A percentile compares a stretch with the other conserved stretches of the same genome.
Conservation (phyloP, 2,888 invertebrate genomes). For the Erebia ligea region DNA sequence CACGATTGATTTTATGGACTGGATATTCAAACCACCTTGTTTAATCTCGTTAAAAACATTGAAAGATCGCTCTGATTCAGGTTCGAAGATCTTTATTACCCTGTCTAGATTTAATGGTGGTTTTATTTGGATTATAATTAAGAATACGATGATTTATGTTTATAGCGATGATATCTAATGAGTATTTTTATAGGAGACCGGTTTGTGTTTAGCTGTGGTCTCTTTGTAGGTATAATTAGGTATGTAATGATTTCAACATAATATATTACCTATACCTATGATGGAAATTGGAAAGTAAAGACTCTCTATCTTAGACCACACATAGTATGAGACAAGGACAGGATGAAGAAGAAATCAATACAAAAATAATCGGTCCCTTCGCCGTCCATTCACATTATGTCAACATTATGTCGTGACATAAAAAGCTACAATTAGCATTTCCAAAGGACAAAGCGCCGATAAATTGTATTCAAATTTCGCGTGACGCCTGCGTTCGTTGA, state of each 20-base stretch:
- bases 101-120: slow-evolving; percentile 30
- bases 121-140: slow-evolving; percentile 41
- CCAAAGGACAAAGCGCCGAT: slow-evolving; percentile 51
- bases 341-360: background rate
- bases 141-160: slow-evolving; percentile 34
- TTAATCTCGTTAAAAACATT: slow-evolving; percentile 36
- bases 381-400: slow-evolving; percentile 10
- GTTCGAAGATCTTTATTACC: slow-evolving; percentile 38
- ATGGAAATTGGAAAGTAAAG: too few species aligned
- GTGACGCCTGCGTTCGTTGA: slow-evolving; percentile 62
- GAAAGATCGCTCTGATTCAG: slow-evolving; percentile 38
- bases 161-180: slow-evolving; percentile 14
- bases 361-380: background rate
- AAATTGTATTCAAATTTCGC: slow-evolving; percentile 71
- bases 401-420: slow-evolving; percentile 39
- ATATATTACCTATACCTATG: too few species aligned
- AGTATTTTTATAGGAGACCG: slow-evolving; percentile 9
- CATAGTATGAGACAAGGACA: too few species aligned
- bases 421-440: slow-evolving; percentile 48
- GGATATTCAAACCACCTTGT: slow-evolving; percentile 29
- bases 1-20: slow-evolving; percentile 30
- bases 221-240: background rate
- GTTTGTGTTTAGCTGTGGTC: background rate
- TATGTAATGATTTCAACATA: background rate
- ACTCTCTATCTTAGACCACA: too few species aligned